Conservation (phyloP, 64 coral and sea anemone species). For the Montipora foliosa region DNA sequence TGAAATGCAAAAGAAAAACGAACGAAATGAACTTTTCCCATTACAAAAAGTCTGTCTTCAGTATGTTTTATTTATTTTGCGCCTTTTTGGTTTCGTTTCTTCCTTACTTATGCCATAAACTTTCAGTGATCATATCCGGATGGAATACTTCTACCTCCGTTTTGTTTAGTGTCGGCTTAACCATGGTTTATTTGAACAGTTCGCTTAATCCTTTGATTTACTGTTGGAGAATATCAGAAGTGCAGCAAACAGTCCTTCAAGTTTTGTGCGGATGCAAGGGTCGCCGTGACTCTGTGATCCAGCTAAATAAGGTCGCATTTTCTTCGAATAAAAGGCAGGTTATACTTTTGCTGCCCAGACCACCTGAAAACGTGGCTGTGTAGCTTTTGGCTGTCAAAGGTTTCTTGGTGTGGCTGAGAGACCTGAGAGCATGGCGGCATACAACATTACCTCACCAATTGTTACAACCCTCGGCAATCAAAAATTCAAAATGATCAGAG, state of each 20-base stretch:
- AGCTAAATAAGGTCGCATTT: background rate
- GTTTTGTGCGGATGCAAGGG: background rate
- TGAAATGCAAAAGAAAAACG: conserved; percentile 16
- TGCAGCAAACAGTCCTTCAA: conserved; percentile 18
- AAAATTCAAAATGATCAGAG: no score
- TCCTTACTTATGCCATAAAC: conserved; percentile 18
- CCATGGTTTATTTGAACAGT: conserved; percentile 41
- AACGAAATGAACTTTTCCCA: conserved; percentile 28
- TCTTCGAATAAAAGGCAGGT: background rate
- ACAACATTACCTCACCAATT: no score
- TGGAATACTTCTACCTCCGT: conserved; percentile 21
- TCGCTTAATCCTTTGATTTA: conserved; percentile 40
- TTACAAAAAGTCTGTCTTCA: conserved; percentile 31
- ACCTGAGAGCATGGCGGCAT: no score
- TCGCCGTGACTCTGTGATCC: no score
- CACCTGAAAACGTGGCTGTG: background rate
- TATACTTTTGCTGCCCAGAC: background rate
- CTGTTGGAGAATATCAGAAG: conserved; percentile 33
- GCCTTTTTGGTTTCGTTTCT: conserved; percentile 35
- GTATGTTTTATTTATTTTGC: conserved; percentile 43
- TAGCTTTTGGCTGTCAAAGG: background rate
- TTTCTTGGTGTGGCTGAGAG: no score
- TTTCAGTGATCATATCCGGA: conserved; percentile 2
- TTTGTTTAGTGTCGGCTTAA: conserved; percentile 18
- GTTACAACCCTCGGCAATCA: no score